Evolutionary conservation across 2,888 invertebrate genomes (phyloP).

Genomic region (Calameuta filiformis): DNA sequence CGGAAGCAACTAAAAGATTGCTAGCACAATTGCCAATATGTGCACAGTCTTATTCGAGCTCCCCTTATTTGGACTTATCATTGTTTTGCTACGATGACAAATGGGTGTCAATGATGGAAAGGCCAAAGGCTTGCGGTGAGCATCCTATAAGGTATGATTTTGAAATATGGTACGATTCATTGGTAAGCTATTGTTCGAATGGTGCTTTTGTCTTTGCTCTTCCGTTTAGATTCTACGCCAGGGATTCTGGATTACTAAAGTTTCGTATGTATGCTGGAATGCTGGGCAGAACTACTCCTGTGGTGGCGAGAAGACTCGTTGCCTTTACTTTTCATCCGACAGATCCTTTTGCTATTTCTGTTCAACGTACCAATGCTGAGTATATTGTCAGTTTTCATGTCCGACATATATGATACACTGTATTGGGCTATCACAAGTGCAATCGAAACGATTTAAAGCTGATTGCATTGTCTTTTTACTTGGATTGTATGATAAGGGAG

Average conservation of each 20-base stretch:
- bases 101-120: conserved; percentile 94
- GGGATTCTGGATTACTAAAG: conserved; percentile 81
- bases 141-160: conserved; percentile 85
- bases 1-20: conserved; percentile 89
- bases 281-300: conserved; percentile 73
- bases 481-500: too few species aligned
- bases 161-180: not conserved
- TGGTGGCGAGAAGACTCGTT: conserved; percentile 81
- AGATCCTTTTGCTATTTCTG: conserved; percentile 95
- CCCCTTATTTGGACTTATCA: conserved; percentile 92
- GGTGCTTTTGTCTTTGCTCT: not conserved
- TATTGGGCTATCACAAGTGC: not conserved
- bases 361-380: conserved; percentile 91
- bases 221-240: conserved; percentile 80
- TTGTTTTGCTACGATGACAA: conserved; percentile 96
- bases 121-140: conserved; percentile 93
- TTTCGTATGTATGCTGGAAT: conserved; percentile 82
- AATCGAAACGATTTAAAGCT: too few species aligned
- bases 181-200: not conserved
- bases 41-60: conserved; percentile 92
- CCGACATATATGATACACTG: conserved; percentile 69
- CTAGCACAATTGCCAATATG: conserved; percentile 93
- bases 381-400: conserved; percentile 97
- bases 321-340: conserved; percentile 97
- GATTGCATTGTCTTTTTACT: too few species aligned